A percentile compares a stretch with the other conserved stretches of the same genome.
Evolutionary conservation across 2,113 vertebrate genomes (phyloP).

Genomic region (Myocastor coypus): DNA sequence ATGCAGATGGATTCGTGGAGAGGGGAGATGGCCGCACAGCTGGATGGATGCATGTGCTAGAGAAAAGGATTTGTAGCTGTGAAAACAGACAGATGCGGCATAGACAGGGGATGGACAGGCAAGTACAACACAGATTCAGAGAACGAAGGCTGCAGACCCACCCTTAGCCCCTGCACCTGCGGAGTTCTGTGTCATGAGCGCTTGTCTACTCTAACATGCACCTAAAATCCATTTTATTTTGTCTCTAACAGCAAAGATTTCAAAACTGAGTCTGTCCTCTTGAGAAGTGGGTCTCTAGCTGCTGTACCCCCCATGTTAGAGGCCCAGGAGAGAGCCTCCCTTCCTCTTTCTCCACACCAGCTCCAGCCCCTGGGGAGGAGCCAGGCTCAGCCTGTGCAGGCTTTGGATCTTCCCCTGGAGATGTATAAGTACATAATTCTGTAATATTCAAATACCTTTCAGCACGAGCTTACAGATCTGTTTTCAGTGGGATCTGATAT

Average conservation of each 20-base stretch:
- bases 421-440: not conserved
- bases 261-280: not conserved
- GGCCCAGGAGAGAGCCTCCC: rapidly evolving
- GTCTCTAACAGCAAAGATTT: not conserved
- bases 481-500: conserved; percentile 59
- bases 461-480: conserved; percentile 36
- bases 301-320: rapidly evolving
- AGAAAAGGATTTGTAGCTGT: rapidly evolving
- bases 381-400: not conserved
- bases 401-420: conserved; percentile 8
- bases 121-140: not conserved
- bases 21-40: not conserved
- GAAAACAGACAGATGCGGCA: not conserved
- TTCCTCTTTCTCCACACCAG: rapidly evolving
- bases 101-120: too few relatives aligned
- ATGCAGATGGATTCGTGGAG: not conserved
- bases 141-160: rapidly evolving
- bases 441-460: conserved; percentile 2
- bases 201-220: rapidly evolving
- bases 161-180: rapidly evolving
- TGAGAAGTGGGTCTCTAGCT: too few relatives aligned
- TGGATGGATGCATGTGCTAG: too few relatives aligned
- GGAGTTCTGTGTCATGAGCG: not conserved
- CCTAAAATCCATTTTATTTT: not conserved
- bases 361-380: not conserved